Conservation (phyloP, 2,797 vertebrate species). For the Rhinichthys osculus region DNA sequence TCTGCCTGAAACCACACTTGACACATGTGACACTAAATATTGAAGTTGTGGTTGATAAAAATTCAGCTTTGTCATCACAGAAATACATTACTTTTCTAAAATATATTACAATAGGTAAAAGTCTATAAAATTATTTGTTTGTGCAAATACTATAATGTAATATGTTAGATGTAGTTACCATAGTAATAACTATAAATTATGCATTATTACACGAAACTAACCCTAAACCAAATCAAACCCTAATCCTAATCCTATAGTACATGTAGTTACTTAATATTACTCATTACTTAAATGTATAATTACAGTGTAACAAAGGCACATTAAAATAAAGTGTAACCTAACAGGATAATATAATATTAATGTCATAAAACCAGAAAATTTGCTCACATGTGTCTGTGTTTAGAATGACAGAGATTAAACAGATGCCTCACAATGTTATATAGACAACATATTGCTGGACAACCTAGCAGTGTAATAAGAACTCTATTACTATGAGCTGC, state of each 20-base stretch:
- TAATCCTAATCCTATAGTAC: no score
- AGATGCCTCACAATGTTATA: conserved; percentile 53
- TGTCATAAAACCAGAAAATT: not conserved
- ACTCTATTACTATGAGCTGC: conserved; percentile 88
- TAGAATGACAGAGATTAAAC: not conserved
- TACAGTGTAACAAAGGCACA: no score
- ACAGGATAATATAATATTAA: no score
- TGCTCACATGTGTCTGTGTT: not conserved
- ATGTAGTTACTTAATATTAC: no score
- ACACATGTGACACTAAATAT: not conserved
- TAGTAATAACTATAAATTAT: no score
- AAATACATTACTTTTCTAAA: no score
- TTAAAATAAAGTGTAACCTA: no score
- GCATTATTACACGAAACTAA: no score
- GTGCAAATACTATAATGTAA: not conserved
- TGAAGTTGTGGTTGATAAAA: not conserved
- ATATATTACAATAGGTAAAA: not conserved
- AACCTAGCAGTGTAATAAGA: conserved; percentile 68
- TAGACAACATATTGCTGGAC: conserved; percentile 30
- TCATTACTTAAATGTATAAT: no score
- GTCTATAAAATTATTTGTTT: not conserved
- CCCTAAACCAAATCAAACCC: no score
- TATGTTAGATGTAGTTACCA: no score
- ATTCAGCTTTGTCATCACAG: not conserved
- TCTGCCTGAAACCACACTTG: no score